phyloP scores from a whole-genome alignment of 1,140 invertebrate species.

The Proctacanthus coquilletti region DNA sequence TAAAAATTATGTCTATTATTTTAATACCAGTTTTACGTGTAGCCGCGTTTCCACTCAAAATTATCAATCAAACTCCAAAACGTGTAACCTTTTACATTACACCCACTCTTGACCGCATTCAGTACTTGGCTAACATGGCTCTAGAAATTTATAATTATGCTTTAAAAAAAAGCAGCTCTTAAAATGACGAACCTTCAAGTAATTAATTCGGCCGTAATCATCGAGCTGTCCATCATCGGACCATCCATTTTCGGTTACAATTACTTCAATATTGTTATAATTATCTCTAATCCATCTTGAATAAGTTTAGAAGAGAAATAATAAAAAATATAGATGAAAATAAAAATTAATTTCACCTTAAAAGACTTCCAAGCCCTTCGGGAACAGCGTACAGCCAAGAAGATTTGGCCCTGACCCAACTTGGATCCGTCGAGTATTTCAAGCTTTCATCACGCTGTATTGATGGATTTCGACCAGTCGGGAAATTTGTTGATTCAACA shows the following conservation, averaged over 20 bases:
- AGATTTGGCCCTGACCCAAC: conserved; percentile 32
- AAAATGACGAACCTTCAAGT: conserved; percentile 14
- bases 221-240: conserved; percentile 34
- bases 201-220: conserved; percentile 34
- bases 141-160: no score
- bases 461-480: conserved; percentile 14
- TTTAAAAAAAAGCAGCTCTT: no score
- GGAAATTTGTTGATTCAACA: conserved; percentile 15
- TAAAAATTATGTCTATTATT: background rate
- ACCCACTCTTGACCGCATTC: conserved; percentile 44
- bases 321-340: background rate
- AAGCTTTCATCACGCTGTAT: conserved; percentile 28
- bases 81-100: conserved; percentile 49
- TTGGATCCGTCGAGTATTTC: conserved; percentile 16
- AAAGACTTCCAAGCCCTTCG: conserved; percentile 34
- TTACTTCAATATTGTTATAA: conserved; percentile 44
- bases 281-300: conserved; percentile 43
- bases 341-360: conserved; percentile 23
- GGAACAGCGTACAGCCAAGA: conserved; percentile 27
- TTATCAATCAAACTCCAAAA: conserved; percentile 64
- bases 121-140: conserved; percentile 27
- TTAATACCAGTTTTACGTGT: conserved; percentile 33
- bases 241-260: conserved; percentile 58
- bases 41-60: conserved; percentile 56
- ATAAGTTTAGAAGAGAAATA: background rate